Base-by-base conservation (phyloP, 35 echinoderm and acorn worm species). In the Holothuria glaberrima region DNA sequence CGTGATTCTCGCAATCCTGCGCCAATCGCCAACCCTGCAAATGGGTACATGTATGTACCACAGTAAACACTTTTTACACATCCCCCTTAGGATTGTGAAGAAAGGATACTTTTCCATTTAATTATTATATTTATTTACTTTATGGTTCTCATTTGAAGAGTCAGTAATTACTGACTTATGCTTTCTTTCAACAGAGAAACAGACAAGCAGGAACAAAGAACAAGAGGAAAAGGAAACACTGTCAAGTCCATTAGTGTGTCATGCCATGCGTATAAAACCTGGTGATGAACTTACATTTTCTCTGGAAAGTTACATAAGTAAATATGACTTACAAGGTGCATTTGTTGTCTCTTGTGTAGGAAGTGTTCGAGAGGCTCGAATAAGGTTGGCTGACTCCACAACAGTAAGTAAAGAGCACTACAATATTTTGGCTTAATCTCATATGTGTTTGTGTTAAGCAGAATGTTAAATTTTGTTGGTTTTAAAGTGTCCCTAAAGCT, bases 311-410 rank as follows among this genome's bases (percentile, higher is more conserved):
- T 92, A 88, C 62, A 75, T 84, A 36, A 45, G 80, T 14, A 34
- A 81, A 21, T 59, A 92, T 48, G 36, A 58, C 73, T 67, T 95
- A 24, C 85, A 67, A 31, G 84, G 90, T 12, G 90, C 94, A 30
- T 95, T 91, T 71, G 58, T 95, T 50, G 13, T 95, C 29, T 89
- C 94, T 6, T 95, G 94, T 73, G 94, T 95, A 22, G 94, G 94
- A 35, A 95, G 94, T 65, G 57, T 95, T 9, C 65, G 25, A 76
- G 64, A 76, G 48, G 94, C 75, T 9, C 30, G 45, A 41, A 22
- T 95, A 71, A 92, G 94, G 71, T 38, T 95, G 68, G 94, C 94
- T n/a, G 86, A 95, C 81, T 94, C 92, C 16, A 88, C 22, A 45
- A 86, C 92, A 32, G 92, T 94, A 68, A 94, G 92, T 61, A 22